Base-by-base conservation (phyloP, 2,113 vertebrate genomes). In the Mus pahari region DNA sequence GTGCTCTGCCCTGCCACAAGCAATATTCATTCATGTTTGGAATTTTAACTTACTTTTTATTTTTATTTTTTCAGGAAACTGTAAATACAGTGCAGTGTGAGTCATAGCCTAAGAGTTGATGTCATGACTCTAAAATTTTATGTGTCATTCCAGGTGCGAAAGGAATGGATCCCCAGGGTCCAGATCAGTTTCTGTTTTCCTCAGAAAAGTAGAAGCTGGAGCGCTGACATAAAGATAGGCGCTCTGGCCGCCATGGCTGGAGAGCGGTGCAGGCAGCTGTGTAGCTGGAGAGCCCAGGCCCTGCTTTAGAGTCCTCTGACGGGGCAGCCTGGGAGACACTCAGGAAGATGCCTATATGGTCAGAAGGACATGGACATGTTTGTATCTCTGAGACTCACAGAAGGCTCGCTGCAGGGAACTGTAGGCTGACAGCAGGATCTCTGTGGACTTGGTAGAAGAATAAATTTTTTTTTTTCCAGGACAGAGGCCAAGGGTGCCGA, bases 61-160 rank as follows among this genome's bases (percentile, higher is more conserved):
- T 39, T 39, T 62, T 95, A 7, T 68, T 31, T 19, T 83, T 86
- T 31, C 8, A 94, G 7, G 74, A 88, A 87, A 96, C 78, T 62
- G 33, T 79, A 83, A 93, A 87, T 36, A 45, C 36, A 88, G 64
- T 45, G 31, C 36, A 88, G 64, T 45, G 31, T 88, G 75, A 39
- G 42, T 19, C 16, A n/a, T 66, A 45, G 28, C 1, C 68, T 24
- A 74, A 78, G 45, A 77, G 26, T 90, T 64, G 73, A 64, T 45
- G 82, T 95, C 68, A 90, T 90, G 42, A 78, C 19, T 86, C 71
- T 39, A 58, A 64, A 95, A 50, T 86, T 71, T 90, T 88, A 16
- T 20, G 60, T 96, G 14, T 39, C n/a, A 33, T 94, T 86, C 12
- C 0, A 87, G 74, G 33, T 26, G 71, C n/a, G 20, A 90, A 94